Base-by-base conservation (phyloP, 2,888 invertebrate species). In the Macropis europaea region DNA sequence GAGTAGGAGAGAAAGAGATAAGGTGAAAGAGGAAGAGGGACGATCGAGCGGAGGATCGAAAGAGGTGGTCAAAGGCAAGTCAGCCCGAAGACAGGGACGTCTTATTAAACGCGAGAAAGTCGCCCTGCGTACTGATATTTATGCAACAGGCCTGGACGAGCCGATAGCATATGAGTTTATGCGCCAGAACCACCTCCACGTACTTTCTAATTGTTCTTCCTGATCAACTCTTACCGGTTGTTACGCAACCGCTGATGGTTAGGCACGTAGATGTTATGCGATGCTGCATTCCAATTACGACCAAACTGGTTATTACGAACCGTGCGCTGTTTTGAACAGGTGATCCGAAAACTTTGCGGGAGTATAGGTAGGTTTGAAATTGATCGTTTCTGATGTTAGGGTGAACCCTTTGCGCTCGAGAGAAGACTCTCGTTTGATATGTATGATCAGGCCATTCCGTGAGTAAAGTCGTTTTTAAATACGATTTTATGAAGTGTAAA, bases 181-280 rank as follows among this genome's bases (percentile, higher is more conserved):
- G 56, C 60, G 56, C 32, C 45, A 53, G 38, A 67, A 75, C 70
- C n/a, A 47, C 57, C 71, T 60, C n/a, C 50, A 45, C 57, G 59
- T 67, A 76, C 83, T 83, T 83, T 83, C 83, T 84, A 84, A 84
- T 84, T 83, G 79, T 83, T 82, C 83, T 83, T 83, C 82, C 84
- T 82, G 83, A 84, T 84, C 80, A 63, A 48, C 64, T 79, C 60
- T 76, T 81, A 72, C 82, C 61, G 17, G 28, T 38, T 48, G 15
- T 79, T 79, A 34, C 53, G 38, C 54, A 82, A 82, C 32, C 6
- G 28, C 15, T 42, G 54, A 60, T 28, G 26, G 42, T 30, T 15
- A 7, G 24, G 17, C 24, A 28, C 24, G 22, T 43, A 26, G 13
- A 24, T 26, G 17, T 74, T 72, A 62, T 52, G 70, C 57, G 45